A percentile compares a stretch with the other conserved stretches of the same genome.
phyloP scores from a whole-genome alignment of 2,113 vertebrate species.

The Sminthopsis crassicaudata region DNA sequence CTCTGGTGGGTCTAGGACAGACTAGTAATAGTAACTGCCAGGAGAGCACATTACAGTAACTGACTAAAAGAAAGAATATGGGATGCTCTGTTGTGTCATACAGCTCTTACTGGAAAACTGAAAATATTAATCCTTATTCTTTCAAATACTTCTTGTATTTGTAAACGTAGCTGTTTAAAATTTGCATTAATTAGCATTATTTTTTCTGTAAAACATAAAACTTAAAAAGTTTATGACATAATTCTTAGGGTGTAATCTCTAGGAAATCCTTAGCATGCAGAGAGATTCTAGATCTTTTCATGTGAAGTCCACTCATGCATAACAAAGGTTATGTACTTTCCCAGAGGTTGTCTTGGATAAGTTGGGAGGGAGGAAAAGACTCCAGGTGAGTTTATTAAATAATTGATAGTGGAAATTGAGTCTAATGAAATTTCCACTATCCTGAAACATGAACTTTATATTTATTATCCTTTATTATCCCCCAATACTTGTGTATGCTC shows the following conservation, averaged over 20 bases:
- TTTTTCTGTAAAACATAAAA: conserved; percentile 76
- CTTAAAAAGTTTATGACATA: conserved; percentile 61
- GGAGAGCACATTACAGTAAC: too few species aligned
- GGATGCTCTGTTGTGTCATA: conserved; percentile 11
- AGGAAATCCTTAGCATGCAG: conserved; percentile 70
- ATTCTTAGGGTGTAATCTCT: conserved; percentile 67
- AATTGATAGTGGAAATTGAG: conserved; percentile 95
- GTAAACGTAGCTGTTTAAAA: conserved; percentile 40
- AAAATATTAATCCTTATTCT: conserved; percentile 38
- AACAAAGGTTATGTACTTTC: conserved; percentile 73
- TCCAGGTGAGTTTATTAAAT: conserved; percentile 90
- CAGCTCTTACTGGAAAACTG: conserved; percentile 27
- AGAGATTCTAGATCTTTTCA: conserved; percentile 65
- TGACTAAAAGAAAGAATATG: conserved; percentile 17
- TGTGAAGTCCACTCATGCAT: conserved; percentile 77
- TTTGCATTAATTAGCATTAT: conserved; percentile 54
- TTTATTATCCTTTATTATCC: conserved; percentile 75
- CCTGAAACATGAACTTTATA: conserved; percentile 88
- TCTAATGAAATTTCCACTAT: conserved; percentile 95
- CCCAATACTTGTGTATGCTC: conserved; percentile 70
- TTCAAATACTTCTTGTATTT: conserved; percentile 35
- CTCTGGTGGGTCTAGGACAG: too few species aligned
- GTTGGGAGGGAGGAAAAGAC: conserved; percentile 76
- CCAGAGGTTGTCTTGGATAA: conserved; percentile 73
- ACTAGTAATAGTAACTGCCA: too few species aligned